Evolutionary conservation across 2,113 vertebrate genomes (phyloP).

Genomic region (Podocnemis expansa): DNA sequence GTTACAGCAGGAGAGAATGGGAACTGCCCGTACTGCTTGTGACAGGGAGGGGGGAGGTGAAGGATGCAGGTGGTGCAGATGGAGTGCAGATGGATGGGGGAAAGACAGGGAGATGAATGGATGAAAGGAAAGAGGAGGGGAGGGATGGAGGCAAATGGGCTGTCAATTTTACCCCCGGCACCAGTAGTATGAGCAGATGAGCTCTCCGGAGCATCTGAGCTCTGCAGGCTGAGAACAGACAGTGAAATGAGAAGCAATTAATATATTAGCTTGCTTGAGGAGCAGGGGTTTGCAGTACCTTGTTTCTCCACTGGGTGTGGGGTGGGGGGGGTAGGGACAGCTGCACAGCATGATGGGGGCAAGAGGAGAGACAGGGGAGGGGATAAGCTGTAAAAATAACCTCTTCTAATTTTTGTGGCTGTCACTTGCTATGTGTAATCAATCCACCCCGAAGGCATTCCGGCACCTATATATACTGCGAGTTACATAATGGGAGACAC

Average conservation of each 20-base stretch:
- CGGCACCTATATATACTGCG: not conserved
- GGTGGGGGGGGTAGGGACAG: not conserved
- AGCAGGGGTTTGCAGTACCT: not conserved
- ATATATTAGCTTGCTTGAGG: not conserved
- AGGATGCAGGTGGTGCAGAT: not conserved
- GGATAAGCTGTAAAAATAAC: conserved; percentile 50
- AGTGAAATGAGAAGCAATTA: not conserved
- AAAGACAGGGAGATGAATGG: not conserved
- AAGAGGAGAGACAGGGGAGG: not conserved
- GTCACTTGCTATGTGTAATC: not conserved
- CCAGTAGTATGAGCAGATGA: not conserved
- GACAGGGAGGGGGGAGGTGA: not conserved
- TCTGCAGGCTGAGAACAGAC: not conserved
- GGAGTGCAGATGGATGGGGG: not conserved
- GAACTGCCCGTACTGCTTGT: fast-evolving
- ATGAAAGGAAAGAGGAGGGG: not conserved
- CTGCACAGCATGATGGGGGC: not conserved
- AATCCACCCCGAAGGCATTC: conserved; percentile 10
- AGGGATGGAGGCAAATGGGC: not conserved
- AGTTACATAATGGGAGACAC: conserved; percentile 58
- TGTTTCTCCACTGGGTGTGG: fast-evolving
- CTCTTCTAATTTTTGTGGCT: conserved; percentile 38
- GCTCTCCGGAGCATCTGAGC: not conserved
- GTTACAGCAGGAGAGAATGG: conserved; percentile 35
- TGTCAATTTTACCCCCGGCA: too few species aligned